Conservation (phyloP, 2,888 invertebrate genomes). For the Falcaria lacertinaria region DNA sequence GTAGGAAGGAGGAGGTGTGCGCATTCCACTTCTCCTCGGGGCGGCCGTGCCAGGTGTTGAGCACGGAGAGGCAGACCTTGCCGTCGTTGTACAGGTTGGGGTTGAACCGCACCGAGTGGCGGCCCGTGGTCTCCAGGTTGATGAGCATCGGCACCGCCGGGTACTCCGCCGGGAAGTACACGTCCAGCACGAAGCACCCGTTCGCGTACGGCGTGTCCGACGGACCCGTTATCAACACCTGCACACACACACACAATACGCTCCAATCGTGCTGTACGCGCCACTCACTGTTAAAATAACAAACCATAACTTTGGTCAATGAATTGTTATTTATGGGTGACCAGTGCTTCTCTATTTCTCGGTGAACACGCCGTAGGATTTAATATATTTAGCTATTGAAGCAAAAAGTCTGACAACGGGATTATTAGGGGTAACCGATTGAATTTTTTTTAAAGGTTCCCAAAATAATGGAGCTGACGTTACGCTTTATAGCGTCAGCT, state of each 20-base stretch:
- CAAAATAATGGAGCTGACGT: too few relatives aligned
- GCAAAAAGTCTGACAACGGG: too few relatives aligned
- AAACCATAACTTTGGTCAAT: too few relatives aligned
- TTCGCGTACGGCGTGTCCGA: constrained; percentile 95
- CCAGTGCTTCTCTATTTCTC: too few relatives aligned
- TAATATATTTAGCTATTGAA: too few relatives aligned
- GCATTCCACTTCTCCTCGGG: constrained; percentile 99
- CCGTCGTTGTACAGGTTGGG: constrained; percentile 97
- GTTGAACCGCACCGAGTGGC: constrained; percentile 93
- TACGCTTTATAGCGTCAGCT: too few relatives aligned
- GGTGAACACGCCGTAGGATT: too few relatives aligned
- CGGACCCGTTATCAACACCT: constrained; percentile 95
- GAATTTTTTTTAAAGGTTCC: too few relatives aligned
- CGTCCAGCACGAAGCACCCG: constrained; percentile 95
- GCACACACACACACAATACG: constrained; percentile 5
- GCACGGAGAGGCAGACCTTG: constrained; percentile 93
- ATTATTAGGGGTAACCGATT: too few relatives aligned
- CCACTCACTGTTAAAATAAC: too few relatives aligned
- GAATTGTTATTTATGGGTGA: too few relatives aligned
- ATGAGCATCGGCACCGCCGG: constrained; percentile 93
- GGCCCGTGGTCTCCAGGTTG: constrained; percentile 93
- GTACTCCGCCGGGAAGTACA: constrained; percentile 92
- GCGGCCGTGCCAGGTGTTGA: constrained; percentile 97
- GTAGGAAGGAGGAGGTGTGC: constrained; percentile 95
- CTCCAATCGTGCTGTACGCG: background rate